These are phyloP conservation scores for Epinotia ramella DNA, from an alignment of 2,888 invertebrate species.

Conservation along the genomic window DNA sequence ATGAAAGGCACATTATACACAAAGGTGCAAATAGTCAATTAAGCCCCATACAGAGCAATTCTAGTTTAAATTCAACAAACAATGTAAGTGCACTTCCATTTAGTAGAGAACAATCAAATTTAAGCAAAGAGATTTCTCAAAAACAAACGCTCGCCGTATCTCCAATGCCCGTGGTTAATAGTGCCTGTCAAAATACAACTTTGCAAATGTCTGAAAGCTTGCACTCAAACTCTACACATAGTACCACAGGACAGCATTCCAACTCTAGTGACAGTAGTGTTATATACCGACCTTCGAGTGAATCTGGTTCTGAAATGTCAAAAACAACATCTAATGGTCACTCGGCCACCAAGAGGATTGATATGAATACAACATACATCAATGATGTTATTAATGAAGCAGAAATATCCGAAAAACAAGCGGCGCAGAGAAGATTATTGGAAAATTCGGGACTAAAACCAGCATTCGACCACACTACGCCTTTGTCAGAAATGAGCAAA, in stretches of 20 bases:
- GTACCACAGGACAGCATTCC: conserved; percentile 88
- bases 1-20: conserved; percentile 81
- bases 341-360: conserved; percentile 81
- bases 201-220: conserved; percentile 89
- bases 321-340: conserved; percentile 70
- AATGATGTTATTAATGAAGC: conserved; percentile 84
- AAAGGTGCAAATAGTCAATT: conserved; percentile 85
- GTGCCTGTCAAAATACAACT: conserved; percentile 62
- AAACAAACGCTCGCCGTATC: conserved; percentile 88
- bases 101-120: conserved; percentile 81
- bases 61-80: conserved; percentile 84
- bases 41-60: conserved; percentile 85
- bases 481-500: conserved; percentile 69
- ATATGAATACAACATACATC: conserved; percentile 82
- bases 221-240: conserved; percentile 84
- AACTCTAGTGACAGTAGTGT: conserved; percentile 91
- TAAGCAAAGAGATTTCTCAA: conserved; percentile 80
- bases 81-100: conserved; percentile 79
- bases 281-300: conserved; percentile 90
- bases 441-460: conserved; percentile 65
- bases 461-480: conserved; percentile 69
- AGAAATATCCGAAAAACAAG: conserved; percentile 80
- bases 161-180: conserved; percentile 88
- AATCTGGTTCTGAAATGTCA: conserved; percentile 88
- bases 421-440: conserved; percentile 70